Evolutionary conservation across 2,888 invertebrate genomes (phyloP), one percentile per base, ranked within the genome.

Genomic region (Lochmaea capreae): DNA sequence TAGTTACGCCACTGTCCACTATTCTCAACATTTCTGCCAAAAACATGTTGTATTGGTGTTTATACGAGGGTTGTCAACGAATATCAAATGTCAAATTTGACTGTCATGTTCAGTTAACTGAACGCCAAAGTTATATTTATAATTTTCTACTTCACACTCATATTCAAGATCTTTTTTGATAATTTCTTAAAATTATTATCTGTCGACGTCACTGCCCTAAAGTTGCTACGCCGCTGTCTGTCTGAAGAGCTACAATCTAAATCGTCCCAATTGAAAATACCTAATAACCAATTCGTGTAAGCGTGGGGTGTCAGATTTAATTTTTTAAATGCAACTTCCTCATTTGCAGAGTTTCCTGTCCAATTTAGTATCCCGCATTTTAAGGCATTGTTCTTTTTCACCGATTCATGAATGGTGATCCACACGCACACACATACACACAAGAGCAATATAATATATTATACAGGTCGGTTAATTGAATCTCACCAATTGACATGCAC

Each of bases 321-420:
- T 77, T 76, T 78, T 80, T 77, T 81, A 79, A 80, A 81, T 79
- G 77, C 76, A 76, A 82, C 82, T 81, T 84, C 84, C 84, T 84
- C 81, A 82, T 83, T 84, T 82, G 76, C 70, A 66, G 49, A 76
- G 77, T 77, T 83, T 82, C 82, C 84, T 82, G 82, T 76, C 76
- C 68, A 77, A 63, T 79, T 78, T 75, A 77, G 78, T 77, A 79
- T 81, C 82, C 82, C 82, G 81, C 81, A 83, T 83, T 80, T 71
- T 79, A 33, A 80, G 78, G 73, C 78, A 78, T 80, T 77, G 78
- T 79, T 79, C 81, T 80, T 78, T 82, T 82, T 80, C 77, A 80
- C 78, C 78, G 79, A 79, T 81, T 81, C 77, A 79, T 78, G 77
- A 79, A 79, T 79, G 79, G 79, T 78, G 76, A 77, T 79, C 80